These are phyloP conservation scores for Zaprionus lachaisei DNA, from an alignment of 1,140 invertebrate genomes.

Conservation along the genomic window DNA sequence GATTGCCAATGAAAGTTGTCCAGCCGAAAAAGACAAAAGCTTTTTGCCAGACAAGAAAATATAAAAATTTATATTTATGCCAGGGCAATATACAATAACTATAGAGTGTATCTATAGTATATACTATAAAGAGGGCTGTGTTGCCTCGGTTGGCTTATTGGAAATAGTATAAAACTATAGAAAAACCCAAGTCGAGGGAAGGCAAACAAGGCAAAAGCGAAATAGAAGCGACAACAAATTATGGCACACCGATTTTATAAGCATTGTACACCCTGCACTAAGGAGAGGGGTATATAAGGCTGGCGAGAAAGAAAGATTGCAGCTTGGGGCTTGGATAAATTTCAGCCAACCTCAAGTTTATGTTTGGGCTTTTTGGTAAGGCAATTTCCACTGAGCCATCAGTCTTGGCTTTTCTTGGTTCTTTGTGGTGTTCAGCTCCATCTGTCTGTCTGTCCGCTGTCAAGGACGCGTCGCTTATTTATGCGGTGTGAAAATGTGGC, in stretches of 20 bases:
- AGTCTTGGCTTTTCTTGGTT: slow-evolving; percentile 24
- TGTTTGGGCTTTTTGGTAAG: neutral
- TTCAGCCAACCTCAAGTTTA: neutral
- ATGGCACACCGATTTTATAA: slow-evolving; percentile 68
- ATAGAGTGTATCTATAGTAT: slow-evolving; percentile 27
- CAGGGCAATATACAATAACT: slow-evolving; percentile 15
- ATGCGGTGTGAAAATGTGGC: slow-evolving; percentile 79
- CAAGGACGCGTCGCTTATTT: slow-evolving; percentile 52
- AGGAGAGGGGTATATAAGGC: neutral
- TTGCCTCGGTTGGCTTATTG: slow-evolving; percentile 38
- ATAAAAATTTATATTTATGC: slow-evolving; percentile 71
- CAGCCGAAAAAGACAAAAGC: slow-evolving; percentile 46
- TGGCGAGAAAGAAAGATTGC: too few relatives aligned
- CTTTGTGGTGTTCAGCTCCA: slow-evolving; percentile 19
- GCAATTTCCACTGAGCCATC: neutral
- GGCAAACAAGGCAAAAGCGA: slow-evolving; percentile 22
- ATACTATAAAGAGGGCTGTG: slow-evolving; percentile 3
- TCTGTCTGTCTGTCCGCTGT: slow-evolving; percentile 39
- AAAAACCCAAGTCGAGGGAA: slow-evolving; percentile 2
- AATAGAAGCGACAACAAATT: slow-evolving; percentile 64
- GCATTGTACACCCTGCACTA: slow-evolving; percentile 23
- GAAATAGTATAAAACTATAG: slow-evolving; percentile 57
- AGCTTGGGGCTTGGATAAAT: too few relatives aligned
- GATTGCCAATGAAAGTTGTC: slow-evolving; percentile 37
- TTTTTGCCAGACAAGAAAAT: slow-evolving; percentile 65